Base-by-base conservation (phyloP, 2,888 invertebrate species). In the Matsumyia berberina region DNA sequence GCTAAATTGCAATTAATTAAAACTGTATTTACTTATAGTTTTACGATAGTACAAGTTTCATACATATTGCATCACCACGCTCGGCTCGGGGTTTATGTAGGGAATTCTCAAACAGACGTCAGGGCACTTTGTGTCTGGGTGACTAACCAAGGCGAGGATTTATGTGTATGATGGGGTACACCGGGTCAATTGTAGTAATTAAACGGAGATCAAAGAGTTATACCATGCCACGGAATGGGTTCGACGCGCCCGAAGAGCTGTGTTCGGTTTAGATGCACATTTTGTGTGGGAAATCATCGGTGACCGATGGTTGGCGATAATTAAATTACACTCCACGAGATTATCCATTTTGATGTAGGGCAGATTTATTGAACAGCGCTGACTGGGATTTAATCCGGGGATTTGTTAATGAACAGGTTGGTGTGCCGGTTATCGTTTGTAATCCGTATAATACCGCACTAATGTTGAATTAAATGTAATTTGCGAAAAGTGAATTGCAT, bases 131-230 rank as follows among this genome's bases (percentile, higher is more conserved):
- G 3, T 15, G 29, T 4, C 17, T 35, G 15, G 57, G 19, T 49
- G 58, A 33, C 15, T 69, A 15, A 15, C 8, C 12, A 29, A 31
- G 31, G 29, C 35, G 37, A 49, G 24, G 58, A 51, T 49, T 60
- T 72, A 72, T 72, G 72, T 53, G 39, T 51, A 17, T 19, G 57
- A 33, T 12, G 55, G 49, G 49, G 60, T 58, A 49, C 58, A 72
- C 39, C n/a, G 72, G 81, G 76, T 81, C 76, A 82, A 82, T 82
- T 82, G 77, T 53, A 39, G 73, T 44, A 83, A 78, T 83, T 83
- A 78, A 73, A 78, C 17, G 29, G 39, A 67, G 78, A 83, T 78
- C 82, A 82, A 67, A 72, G 66, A 57, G 72, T 31, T 77, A 31
- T 46, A 44, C 42, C 42, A 51, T 66, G 49, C 4, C 37, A 39